Percentiles rank a stretch among this genome's conserved stretches.
Evolutionary conservation across 2,797 vertebrate genomes (phyloP).

Genomic region (Jordanella pulchra): DNA sequence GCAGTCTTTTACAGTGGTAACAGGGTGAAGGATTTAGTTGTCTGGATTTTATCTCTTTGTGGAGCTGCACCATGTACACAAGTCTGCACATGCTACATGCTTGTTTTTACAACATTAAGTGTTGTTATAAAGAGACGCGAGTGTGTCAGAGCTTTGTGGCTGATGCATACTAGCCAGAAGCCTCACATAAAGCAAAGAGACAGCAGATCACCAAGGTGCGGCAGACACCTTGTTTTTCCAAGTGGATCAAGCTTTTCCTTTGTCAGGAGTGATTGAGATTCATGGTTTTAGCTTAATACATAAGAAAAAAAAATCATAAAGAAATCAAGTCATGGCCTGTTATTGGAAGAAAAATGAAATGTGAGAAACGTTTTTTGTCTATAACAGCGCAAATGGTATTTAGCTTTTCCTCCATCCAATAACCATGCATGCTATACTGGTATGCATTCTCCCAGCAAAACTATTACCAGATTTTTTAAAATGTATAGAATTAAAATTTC

Average conservation of each 20-base stretch:
- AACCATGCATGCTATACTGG: too few relatives aligned
- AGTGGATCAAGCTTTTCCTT: not conserved
- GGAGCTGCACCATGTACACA: conserved; percentile 33
- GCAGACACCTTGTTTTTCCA: not conserved
- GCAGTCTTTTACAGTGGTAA: too few relatives aligned
- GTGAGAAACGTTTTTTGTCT: not conserved
- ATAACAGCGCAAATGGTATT: not conserved
- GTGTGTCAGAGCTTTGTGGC: conserved; percentile 35
- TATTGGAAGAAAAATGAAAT: not conserved
- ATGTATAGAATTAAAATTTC: too few relatives aligned
- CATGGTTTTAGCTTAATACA: not conserved
- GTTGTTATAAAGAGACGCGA: conserved; percentile 32
- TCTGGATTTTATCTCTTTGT: conserved; percentile 1
- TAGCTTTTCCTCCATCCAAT: too few relatives aligned
- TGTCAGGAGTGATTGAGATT: not conserved
- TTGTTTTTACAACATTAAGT: conserved; percentile 55
- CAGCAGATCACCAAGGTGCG: conserved; percentile 3
- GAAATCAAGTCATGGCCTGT: not conserved
- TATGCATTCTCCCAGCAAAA: too few relatives aligned
- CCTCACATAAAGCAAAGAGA: conserved; percentile 16
- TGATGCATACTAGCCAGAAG: conserved; percentile 42
- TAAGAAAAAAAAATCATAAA: not conserved
- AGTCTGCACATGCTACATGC: conserved; percentile 55
- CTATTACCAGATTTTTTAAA: too few relatives aligned
- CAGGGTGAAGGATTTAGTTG: conserved; percentile 9